Conservation (phyloP, 2,888 invertebrate species). For the Thyatira batis region DNA sequence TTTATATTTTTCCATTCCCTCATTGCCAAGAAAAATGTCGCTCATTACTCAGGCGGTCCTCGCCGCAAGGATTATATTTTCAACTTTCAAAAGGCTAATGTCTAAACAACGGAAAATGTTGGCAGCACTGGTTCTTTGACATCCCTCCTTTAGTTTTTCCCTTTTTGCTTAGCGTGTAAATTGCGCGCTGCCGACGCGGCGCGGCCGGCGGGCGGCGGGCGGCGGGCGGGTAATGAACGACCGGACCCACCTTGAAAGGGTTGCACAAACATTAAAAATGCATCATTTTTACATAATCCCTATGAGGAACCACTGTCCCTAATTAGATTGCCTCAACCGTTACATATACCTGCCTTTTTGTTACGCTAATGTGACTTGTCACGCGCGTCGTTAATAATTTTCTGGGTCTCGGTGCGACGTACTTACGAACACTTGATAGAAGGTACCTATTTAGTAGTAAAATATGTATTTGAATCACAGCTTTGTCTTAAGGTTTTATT, state of each 20-base stretch:
- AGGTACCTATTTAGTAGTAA: no score
- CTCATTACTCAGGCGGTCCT: conserved; percentile 9
- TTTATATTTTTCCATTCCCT: conserved; percentile 12
- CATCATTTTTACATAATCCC: not conserved
- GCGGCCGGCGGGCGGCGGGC: not conserved
- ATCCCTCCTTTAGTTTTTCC: conserved; percentile 4
- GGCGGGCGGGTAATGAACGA: not conserved
- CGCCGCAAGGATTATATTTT: conserved; percentile 5
- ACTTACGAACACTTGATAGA: no score
- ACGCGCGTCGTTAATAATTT: no score
- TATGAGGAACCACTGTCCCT: not conserved
- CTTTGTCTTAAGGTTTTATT: no score
- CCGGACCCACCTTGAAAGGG: not conserved
- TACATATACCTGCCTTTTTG: not conserved
- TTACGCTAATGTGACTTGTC: not conserved
- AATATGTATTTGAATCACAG: no score
- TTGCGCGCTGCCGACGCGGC: conserved; percentile 5
- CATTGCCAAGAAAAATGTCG: conserved; percentile 19
- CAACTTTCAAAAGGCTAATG: conserved; percentile 6
- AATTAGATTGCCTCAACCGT: not conserved
- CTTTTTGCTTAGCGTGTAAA: conserved; percentile 4
- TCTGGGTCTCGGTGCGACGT: no score
- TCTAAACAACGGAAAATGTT: conserved; percentile 8
- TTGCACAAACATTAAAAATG: not conserved
- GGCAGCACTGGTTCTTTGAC: conserved; percentile 4